Evolutionary conservation across 1,140 invertebrate genomes (phyloP).

Genomic region (Cydia pomonella): DNA sequence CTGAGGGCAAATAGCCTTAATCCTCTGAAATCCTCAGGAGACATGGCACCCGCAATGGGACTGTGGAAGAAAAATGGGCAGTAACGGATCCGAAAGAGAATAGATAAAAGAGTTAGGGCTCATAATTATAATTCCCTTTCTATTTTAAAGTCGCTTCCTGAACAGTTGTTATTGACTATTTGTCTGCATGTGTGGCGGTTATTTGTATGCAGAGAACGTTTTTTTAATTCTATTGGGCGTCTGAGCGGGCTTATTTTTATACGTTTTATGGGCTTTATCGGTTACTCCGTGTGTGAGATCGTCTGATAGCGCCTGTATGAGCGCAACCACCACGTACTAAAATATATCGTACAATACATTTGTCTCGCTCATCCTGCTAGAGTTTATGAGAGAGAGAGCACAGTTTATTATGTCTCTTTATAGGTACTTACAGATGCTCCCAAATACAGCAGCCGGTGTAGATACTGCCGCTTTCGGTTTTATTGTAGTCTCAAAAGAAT

Average conservation of each 20-base stretch:
- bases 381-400: not conserved
- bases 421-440: not conserved
- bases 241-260: conserved; percentile 30
- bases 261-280: conserved; percentile 32
- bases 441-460: not conserved
- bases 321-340: not conserved
- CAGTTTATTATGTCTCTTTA: conserved; percentile 5
- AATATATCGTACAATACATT: not conserved
- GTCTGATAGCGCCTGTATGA: conserved; percentile 28
- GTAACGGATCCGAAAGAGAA: not conserved
- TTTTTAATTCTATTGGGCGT: conserved; percentile 24
- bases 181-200: conserved; percentile 29
- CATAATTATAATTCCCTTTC: conserved; percentile 17
- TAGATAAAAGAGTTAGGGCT: conserved; percentile 17
- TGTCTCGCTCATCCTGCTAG: not conserved
- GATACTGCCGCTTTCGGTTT: conserved; percentile 20
- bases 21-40: conserved; percentile 16
- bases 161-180: conserved; percentile 2
- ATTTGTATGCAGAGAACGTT: conserved; percentile 23
- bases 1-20: conserved; percentile 27
- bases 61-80: conserved; percentile 22
- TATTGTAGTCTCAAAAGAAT: conserved; percentile 30
- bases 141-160: conserved; percentile 23
- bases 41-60: conserved; percentile 22
- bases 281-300: conserved; percentile 24